Conservation (phyloP, 1,140 invertebrate genomes). For the Aphaenogaster ashmeadi region DNA sequence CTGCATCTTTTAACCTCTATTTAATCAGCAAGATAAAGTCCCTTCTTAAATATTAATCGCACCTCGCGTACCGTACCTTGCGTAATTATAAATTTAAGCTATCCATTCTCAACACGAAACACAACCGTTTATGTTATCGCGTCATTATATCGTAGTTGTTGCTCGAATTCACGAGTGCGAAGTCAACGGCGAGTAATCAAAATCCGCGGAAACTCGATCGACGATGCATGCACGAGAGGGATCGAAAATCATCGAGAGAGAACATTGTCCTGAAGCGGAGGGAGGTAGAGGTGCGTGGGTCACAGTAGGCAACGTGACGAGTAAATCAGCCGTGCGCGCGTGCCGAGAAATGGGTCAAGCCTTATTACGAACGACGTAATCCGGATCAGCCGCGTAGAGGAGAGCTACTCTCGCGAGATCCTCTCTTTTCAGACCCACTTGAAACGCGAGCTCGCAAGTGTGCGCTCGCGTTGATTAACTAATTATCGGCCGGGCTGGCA, state of each 20-base stretch:
- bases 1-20: slow-evolving; percentile 6
- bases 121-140: not conserved
- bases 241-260: slow-evolving; percentile 29
- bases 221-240: not conserved
- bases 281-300: not conserved
- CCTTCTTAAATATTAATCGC: slow-evolving; percentile 11
- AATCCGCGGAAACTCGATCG: slow-evolving; percentile 40
- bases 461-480: slow-evolving; percentile 63
- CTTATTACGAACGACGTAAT: slow-evolving; percentile 63
- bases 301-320: slow-evolving; percentile 15
- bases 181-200: slow-evolving; percentile 10
- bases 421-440: slow-evolving; percentile 43
- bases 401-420: slow-evolving; percentile 22
- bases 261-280: not conserved
- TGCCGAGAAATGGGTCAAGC: slow-evolving; percentile 60
- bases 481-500: slow-evolving; percentile 58
- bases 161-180: not conserved
- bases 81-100: slow-evolving; percentile 11
- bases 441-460: slow-evolving; percentile 45
- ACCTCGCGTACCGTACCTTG: not conserved
- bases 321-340: slow-evolving; percentile 41
- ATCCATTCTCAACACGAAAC: not conserved
- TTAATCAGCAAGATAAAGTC: slow-evolving; percentile 31
- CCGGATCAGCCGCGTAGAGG: slow-evolving; percentile 15
- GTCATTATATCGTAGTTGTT: not conserved